These are phyloP conservation scores for Xestia rhomboidea DNA, from an alignment of 2,888 invertebrate species.

Conservation along the genomic window DNA sequence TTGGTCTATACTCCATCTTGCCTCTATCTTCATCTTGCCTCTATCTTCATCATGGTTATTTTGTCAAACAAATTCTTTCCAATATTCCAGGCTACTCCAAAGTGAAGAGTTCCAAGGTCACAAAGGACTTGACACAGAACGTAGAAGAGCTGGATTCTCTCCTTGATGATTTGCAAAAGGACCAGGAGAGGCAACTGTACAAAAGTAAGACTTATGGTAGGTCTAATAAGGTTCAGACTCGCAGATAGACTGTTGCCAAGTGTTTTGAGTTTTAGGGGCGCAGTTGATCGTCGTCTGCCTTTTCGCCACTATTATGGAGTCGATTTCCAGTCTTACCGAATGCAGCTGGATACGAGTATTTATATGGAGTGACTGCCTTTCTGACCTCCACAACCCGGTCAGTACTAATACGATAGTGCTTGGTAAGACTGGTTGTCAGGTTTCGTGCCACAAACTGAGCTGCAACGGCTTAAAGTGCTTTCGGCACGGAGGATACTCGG, in stretches of 20 bases:
- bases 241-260: background rate
- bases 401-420: background rate
- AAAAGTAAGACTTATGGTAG: conserved; percentile 79
- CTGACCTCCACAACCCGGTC: background rate
- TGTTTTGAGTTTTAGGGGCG: background rate
- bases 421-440: background rate
- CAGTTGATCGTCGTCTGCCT: background rate
- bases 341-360: background rate
- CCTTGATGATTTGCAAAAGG: conserved; percentile 93
- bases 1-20: too few relatives aligned
- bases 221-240: conserved; percentile 1
- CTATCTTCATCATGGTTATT: background rate
- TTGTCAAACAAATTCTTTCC: background rate
- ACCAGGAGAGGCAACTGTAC: conserved; percentile 88
- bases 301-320: background rate
- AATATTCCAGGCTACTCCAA: conserved; percentile 78
- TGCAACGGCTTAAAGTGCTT: background rate
- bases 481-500: background rate
- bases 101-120: conserved; percentile 83
- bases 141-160: conserved; percentile 94
- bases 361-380: background rate
- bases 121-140: conserved; percentile 90
- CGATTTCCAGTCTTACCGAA: background rate
- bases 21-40: too few relatives aligned
- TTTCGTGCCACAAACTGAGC: background rate